Evolutionary conservation across 2,888 invertebrate species (phyloP).

Genomic region (Cyaniris semiargus): DNA sequence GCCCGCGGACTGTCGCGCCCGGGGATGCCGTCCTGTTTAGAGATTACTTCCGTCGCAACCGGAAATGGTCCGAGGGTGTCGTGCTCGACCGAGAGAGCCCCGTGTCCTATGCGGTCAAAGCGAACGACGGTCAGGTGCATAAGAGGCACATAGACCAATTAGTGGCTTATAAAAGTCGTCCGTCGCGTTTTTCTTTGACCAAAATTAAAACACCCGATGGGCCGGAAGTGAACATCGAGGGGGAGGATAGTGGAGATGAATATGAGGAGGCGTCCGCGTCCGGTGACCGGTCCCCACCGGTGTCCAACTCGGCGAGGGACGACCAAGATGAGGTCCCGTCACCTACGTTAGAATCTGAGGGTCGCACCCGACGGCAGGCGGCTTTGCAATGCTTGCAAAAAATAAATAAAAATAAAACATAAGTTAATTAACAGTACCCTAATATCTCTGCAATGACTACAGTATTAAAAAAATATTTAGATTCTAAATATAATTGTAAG

Average conservation of each 20-base stretch:
- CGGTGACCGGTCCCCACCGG: not conserved
- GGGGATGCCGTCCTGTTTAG: not conserved
- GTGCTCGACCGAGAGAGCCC: not conserved
- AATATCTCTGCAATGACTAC: not conserved
- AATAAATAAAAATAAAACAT: not conserved
- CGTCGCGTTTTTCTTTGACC: not conserved
- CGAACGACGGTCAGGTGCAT: not conserved
- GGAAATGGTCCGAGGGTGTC: not conserved
- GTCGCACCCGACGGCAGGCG: conserved; percentile 9
- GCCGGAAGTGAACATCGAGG: too few species aligned
- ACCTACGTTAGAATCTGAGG: not conserved
- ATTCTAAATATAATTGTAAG: too few species aligned
- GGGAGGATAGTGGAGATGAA: not conserved
- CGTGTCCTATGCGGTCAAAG: not conserved
- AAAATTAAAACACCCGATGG: not conserved
- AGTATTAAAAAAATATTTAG: too few species aligned
- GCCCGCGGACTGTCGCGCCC: not conserved
- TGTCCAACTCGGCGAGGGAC: not conserved
- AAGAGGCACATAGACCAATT: not conserved
- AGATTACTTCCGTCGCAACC: not conserved
- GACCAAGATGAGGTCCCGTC: not conserved
- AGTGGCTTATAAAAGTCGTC: not conserved
- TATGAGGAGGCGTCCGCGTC: not conserved
- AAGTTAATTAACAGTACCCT: not conserved
- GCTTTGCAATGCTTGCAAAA: conserved; percentile 5